Conservation (phyloP, 2,888 invertebrate genomes). For the Ashinkailepas kermadecensis region DNA sequence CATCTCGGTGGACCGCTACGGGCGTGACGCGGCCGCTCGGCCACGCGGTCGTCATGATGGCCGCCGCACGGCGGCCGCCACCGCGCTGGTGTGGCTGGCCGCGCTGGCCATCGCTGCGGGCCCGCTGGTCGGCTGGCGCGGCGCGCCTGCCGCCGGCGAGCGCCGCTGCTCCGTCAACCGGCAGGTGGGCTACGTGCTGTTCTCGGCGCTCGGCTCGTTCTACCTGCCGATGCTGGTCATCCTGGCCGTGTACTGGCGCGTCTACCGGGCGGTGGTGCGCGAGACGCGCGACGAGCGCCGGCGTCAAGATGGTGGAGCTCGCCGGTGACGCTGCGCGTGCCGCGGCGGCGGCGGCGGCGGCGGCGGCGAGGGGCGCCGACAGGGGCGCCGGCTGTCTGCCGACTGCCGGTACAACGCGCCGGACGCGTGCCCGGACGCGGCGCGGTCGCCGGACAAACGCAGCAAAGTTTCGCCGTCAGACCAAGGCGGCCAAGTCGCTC, state of each 20-base stretch:
- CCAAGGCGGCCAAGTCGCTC: slow-evolving; percentile 92
- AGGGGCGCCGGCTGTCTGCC: slow-evolving; percentile 30
- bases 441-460: slow-evolving; percentile 38
- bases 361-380: slow-evolving; percentile 27
- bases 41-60: slow-evolving; percentile 47
- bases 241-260: slow-evolving; percentile 53
- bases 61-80: slow-evolving; percentile 42
- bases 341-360: slow-evolving; percentile 30
- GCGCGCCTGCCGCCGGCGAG: slow-evolving; percentile 41
- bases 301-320: slow-evolving; percentile 43
- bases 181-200: slow-evolving; percentile 55
- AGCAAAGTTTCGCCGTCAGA: slow-evolving; percentile 52
- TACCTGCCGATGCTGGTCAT: slow-evolving; percentile 57
- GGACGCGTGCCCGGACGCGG: slow-evolving; percentile 34
- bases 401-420: slow-evolving; percentile 25
- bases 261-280: slow-evolving; percentile 49
- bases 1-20: slow-evolving; percentile 58
- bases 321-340: slow-evolving; percentile 42
- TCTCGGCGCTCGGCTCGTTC: slow-evolving; percentile 57
- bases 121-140: slow-evolving; percentile 53
- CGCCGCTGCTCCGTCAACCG: slow-evolving; percentile 53
- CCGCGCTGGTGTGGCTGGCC: slow-evolving; percentile 52
- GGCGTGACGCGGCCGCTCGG: slow-evolving; percentile 58
- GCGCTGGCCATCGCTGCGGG: slow-evolving; percentile 55
- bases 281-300: slow-evolving; percentile 47